These are phyloP conservation scores for Mongoloraphidia duomilia DNA, from an alignment of 2,888 invertebrate genomes.

Conservation along the genomic window DNA sequence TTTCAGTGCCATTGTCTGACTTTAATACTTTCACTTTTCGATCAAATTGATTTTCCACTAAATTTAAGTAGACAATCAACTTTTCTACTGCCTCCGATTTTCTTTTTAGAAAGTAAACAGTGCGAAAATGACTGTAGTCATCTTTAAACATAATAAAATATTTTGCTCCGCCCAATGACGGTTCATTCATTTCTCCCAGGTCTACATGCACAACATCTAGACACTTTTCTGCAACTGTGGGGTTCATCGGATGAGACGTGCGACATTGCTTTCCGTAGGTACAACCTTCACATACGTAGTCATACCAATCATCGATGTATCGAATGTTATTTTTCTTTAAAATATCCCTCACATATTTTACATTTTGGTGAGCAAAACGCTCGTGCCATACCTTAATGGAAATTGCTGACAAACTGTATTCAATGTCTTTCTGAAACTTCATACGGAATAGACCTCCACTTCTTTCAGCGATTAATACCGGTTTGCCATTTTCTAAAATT, in stretches of 20 bases:
- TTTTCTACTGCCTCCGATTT: too few relatives aligned
- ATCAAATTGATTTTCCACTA: too few relatives aligned
- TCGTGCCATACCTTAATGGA: conserved; percentile 18
- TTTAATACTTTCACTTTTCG: too few relatives aligned
- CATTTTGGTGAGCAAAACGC: conserved; percentile 16
- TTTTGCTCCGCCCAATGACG: conserved; percentile 2
- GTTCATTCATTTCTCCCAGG: not conserved
- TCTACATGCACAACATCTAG: too few relatives aligned
- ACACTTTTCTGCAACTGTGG: too few relatives aligned
- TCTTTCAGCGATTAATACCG: conserved; percentile 12
- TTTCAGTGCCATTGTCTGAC: not conserved
- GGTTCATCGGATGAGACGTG: too few relatives aligned
- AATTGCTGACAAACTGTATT: not conserved
- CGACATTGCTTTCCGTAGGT: conserved; percentile 17
- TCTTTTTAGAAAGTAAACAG: conserved; percentile 2
- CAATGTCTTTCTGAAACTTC: conserved; percentile 12
- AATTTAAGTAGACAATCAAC: too few relatives aligned
- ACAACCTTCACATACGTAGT: conserved; percentile 17
- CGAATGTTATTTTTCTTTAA: conserved; percentile 12
- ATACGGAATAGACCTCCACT: conserved; percentile 14
- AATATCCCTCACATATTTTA: conserved; percentile 15
- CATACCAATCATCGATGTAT: conserved; percentile 17
- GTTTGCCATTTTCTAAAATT: conserved; percentile 9
- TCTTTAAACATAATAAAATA: not conserved
- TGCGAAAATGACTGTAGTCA: not conserved